Base-by-base conservation (phyloP, 2,113 vertebrate species). In the Dryoscopus gambensis region DNA sequence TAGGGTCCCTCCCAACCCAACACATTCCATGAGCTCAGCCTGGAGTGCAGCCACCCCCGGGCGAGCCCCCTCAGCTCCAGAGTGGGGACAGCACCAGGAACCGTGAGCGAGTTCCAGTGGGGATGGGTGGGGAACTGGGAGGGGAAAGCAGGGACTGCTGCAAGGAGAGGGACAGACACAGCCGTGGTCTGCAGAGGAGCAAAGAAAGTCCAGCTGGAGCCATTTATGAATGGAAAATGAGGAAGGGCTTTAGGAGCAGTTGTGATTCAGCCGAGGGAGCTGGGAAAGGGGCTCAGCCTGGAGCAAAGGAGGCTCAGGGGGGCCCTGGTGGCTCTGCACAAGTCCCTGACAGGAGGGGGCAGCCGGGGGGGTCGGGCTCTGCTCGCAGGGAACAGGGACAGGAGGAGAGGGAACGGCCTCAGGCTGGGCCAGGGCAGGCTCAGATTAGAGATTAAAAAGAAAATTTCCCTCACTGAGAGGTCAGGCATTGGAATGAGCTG, bases 401-500 rank as follows among this genome's bases (percentile, higher is more conserved):
- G 81, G 47, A 83, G 55, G 3, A 70, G 65, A 83, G 65, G 79
- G 9, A 71, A 62, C 5, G 17, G 68, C 31, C 67, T 83, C 67
- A 62, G 16, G 19, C 20, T 42, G 80, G 12, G 3, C 80, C 67
- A 71, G 68, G 81, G 47, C 4, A 56, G 69, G 42, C 30, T 65
- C 49, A 63, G 20, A 1, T 5, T 24, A 1, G 25, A 65, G 7
- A 37, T 12, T 7, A 6, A 9, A 19, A 44, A 35, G 3, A 8
- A 30, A 11, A 18, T 52, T 80, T 31, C 62, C 27, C 16, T 46
- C 1, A 0, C 23, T 6, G 49, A 24, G 50, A 12, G 49, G 4
- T 14, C 5, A 37, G 42, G 42, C 18, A 1, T 25, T 33, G n/a
- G 52, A 0, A 39, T 0, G 42, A 27, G 52, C 2, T 57, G n/a